phyloP scores from a whole-genome alignment of 2,888 invertebrate species.

The Ennomos erosarius region DNA sequence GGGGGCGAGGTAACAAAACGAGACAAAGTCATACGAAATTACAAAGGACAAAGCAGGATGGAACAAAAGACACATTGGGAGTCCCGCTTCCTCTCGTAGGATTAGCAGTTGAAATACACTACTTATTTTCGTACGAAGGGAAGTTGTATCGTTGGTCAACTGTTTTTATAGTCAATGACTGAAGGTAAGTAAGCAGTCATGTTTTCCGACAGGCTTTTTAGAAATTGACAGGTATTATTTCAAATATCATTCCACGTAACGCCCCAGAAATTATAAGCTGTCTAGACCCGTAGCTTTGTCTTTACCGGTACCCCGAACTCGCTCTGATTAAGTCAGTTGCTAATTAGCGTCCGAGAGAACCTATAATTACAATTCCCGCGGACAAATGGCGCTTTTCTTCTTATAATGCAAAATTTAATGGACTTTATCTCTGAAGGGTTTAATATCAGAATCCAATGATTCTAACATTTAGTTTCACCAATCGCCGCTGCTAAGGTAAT shows the following conservation, averaged over 20 bases:
- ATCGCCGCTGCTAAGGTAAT: slow-evolving; percentile 4
- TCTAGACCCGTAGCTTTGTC: slow-evolving; percentile 17
- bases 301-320: slow-evolving; percentile 23
- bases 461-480: not conserved
- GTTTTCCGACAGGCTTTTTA: too few species aligned
- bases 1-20: too few species aligned
- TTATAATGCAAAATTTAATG: slow-evolving; percentile 5
- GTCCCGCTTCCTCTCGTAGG: too few species aligned
- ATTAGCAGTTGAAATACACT: too few species aligned
- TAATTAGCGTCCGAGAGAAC: slow-evolving; percentile 55
- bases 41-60: too few species aligned
- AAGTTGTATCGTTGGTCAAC: too few species aligned
- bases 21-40: too few species aligned
- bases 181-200: too few species aligned
- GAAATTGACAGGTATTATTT: not conserved
- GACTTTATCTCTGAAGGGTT: slow-evolving; percentile 1
- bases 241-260: slow-evolving; percentile 6
- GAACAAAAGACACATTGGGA: too few species aligned
- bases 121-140: too few species aligned
- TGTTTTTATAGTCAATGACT: too few species aligned
- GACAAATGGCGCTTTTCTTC: slow-evolving; percentile 8
- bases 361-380: slow-evolving; percentile 49
- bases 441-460: slow-evolving; percentile 9
- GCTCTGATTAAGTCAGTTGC: slow-evolving; percentile 38
- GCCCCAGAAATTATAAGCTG: slow-evolving; percentile 7